Base-by-base conservation (phyloP, 2,888 invertebrate species). In the Microdon myrmicae region DNA sequence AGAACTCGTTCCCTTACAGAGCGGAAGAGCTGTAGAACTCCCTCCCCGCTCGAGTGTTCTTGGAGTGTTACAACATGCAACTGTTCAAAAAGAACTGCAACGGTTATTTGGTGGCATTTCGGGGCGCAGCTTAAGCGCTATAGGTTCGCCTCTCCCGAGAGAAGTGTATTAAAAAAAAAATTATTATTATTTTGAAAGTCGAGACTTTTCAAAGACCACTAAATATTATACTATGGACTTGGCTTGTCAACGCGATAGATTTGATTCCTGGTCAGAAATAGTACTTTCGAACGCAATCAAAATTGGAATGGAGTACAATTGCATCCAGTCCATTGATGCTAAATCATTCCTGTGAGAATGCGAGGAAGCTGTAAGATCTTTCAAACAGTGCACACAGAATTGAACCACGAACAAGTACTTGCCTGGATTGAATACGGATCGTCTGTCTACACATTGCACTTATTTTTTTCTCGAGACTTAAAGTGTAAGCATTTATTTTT, bases 181-280 rank as follows among this genome's bases (percentile, higher is more conserved):
- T n/a, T n/a, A 97, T 81, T 93, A 89, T 79, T 90, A 94, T 79
- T 94, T 96, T 73, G 96, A 96, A 79, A 91, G 87, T 73, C 87
- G 89, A 70, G 92, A 94, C 69, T 86, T 84, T 68, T 80, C 81
- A 17, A 85, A 87, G 74, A 90, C 94, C 7, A 84, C 90, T 2
- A 88, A 89, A 72, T 94, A 89, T 77, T 96, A 94, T 75, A 83
- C 88, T 47, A 81, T 89, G 70, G 96, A 97, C 79, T 82, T 96
- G 14, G 88, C 91, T 67, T 83, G 92, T 19, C 90, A 90, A 78
- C 90, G 87, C 1, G 81, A 84, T 43, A 84, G 96, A 39, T 84
- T 95, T 54, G 94, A 95, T 80, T 92, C 96, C 0, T 96, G 96
- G 96, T 94, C 95, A 1, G 90, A 92, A 44, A 85, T 96, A 75